These are phyloP conservation scores for Rynchops niger DNA, from an alignment of 2,113 vertebrate genomes.

Conservation along the genomic window DNA sequence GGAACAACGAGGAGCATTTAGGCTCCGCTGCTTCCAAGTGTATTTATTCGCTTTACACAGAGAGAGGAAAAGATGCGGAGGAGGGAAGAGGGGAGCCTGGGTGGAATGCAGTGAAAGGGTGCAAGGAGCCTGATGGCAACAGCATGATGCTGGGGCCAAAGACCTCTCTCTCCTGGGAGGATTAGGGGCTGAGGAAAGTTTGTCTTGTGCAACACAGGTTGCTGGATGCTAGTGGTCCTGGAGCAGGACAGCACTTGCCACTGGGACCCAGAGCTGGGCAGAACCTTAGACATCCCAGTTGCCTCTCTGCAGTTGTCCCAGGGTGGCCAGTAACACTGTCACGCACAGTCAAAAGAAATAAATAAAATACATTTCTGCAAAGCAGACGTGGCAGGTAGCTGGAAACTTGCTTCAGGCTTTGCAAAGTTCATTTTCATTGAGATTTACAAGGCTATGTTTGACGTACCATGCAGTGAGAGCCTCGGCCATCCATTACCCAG, in stretches of 20 bases:
- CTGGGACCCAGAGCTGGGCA: not conserved
- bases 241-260: not conserved
- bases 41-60: not conserved
- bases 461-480: not conserved
- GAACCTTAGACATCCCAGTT: not conserved
- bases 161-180: not conserved
- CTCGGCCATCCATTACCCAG: fast-evolving
- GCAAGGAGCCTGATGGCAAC: not conserved
- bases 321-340: not conserved
- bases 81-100: not conserved
- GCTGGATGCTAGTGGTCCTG: not conserved
- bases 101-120: not conserved
- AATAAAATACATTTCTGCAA: not conserved
- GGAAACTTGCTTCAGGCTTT: not conserved
- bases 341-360: not conserved
- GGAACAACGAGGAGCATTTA: not conserved
- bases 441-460: not conserved
- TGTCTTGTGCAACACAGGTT: not conserved
- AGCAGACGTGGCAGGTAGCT: not conserved
- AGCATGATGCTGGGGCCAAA: not conserved
- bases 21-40: fast-evolving
- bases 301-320: not conserved
- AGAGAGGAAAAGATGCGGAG: not conserved
- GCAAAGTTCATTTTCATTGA: not conserved
- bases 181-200: not conserved